These are phyloP conservation scores for Scaptomyza graminum DNA, from an alignment of 1,140 invertebrate genomes.

Conservation along the genomic window DNA sequence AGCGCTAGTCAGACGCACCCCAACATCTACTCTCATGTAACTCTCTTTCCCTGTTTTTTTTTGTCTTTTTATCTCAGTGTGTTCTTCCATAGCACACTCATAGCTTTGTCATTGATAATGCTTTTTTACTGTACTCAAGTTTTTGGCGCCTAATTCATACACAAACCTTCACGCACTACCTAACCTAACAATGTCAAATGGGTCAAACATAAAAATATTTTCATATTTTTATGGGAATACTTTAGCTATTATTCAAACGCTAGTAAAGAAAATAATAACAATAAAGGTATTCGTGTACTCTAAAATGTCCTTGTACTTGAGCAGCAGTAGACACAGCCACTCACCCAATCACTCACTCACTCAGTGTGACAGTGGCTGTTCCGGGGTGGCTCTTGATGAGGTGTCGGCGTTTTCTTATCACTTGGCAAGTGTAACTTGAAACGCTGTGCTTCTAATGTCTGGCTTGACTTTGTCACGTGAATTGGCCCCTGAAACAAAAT, in stretches of 20 bases:
- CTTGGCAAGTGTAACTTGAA: conserved; percentile 58
- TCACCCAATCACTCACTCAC: not conserved
- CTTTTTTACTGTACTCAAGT: conserved; percentile 29
- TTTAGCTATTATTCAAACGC: conserved; percentile 5
- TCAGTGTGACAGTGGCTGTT: conserved; percentile 11
- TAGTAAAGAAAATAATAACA: not conserved
- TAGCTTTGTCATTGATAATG: conserved; percentile 2
- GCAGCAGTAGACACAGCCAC: conserved; percentile 8
- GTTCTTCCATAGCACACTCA: not conserved
- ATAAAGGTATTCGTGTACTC: not conserved
- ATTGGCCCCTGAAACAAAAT: conserved; percentile 61
- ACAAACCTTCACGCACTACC: conserved; percentile 2
- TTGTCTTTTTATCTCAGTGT: not conserved
- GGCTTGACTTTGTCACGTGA: conserved; percentile 40
- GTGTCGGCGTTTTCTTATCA: conserved; percentile 39
- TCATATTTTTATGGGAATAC: not conserved
- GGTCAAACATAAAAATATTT: not conserved
- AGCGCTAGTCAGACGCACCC: conserved; percentile 14
- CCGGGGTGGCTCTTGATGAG: conserved; percentile 44
- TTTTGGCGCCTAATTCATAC: conserved; percentile 40
- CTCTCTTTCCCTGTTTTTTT: not conserved
- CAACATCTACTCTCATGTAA: not conserved
- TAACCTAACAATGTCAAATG: conserved; percentile 19
- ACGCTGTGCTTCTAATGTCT: conserved; percentile 46
- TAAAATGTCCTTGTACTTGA: conserved; percentile 23